Evolutionary conservation across 2,113 vertebrate species (phyloP).

Genomic region (Plecotus auritus): DNA sequence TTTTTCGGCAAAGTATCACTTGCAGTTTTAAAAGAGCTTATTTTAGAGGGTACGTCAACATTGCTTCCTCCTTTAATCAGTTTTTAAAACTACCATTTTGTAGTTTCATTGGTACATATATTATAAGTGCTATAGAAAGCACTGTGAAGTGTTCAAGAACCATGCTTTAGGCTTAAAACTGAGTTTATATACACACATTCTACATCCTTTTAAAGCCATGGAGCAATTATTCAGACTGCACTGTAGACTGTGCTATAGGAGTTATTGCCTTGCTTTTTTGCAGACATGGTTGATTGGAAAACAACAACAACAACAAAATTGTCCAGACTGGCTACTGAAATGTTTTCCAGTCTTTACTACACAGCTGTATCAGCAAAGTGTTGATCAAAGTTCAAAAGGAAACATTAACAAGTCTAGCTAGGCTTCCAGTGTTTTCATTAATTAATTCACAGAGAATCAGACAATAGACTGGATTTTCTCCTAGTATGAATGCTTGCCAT

Average conservation of each 20-base stretch:
- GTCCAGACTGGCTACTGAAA: constrained; percentile 37
- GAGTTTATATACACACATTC: not conserved
- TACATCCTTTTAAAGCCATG: not conserved
- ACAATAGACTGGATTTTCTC: constrained; percentile 10
- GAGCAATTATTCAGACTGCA: not conserved
- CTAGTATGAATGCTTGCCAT: not conserved
- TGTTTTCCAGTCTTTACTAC: not conserved
- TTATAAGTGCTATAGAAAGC: constrained; percentile 15
- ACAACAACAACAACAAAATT: constrained; percentile 37
- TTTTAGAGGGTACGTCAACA: not conserved
- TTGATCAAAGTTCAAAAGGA: constrained; percentile 37
- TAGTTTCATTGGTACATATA: constrained; percentile 13
- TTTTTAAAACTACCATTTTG: constrained; percentile 36
- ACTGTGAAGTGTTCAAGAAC: constrained; percentile 3
- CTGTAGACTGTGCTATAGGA: not conserved
- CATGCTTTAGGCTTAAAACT: constrained; percentile 8
- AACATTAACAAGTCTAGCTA: not conserved
- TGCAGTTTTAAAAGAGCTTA: constrained; percentile 1
- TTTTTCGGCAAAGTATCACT: not conserved
- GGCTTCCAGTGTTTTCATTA: constrained; percentile 39
- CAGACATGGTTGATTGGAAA: constrained; percentile 59
- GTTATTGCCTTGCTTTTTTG: constrained; percentile 31
- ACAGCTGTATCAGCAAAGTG: constrained; percentile 33
- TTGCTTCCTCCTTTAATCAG: not conserved
- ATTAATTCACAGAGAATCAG: not conserved